Base-by-base conservation (phyloP, 2,797 vertebrate species). In the Iguana delicatissima region DNA sequence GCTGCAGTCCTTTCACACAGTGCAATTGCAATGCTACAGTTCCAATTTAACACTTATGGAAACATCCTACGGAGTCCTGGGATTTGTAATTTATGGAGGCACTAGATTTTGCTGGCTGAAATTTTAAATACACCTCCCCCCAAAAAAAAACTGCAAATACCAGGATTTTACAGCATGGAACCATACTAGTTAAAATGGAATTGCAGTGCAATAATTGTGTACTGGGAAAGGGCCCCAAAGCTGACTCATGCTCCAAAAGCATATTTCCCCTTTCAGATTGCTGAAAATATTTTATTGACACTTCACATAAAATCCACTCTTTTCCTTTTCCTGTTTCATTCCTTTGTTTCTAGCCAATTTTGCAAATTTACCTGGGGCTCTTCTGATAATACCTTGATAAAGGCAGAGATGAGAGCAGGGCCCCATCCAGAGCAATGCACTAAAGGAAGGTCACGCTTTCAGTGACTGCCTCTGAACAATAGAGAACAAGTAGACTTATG, bases 401-500 rank as follows among this genome's bases (percentile, higher is more conserved):
- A 89, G 57, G 85, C 29, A 0, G 4, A 81, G 16, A n/a, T 4
- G 55, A 50, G 10, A 84, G 42, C 84, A 83, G 16, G 86, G 85
- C 13, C 29, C 16, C 81, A 88, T 72, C 2, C 42, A 84, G 83
- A 87, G 82, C 59, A 89, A 50, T 3, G 35, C 81, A 84, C 50
- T 86, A 79, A 55, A 84, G 13, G 89, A 83, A 94, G 90, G 84
- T 92, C 90, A 92, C 0, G 0, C 55, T 81, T 73, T 81, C 46
- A n/a, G 20, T 86, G 81, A 42, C 32, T 85, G 94, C 26, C 82
- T 32, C 67, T 55, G 35, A 86, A 86, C 82, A 92, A 89, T 89
- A 90, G 64, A 90, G 92, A 94, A 88, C 24, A 83, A 80, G 24
- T 55, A 84, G 85, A 72, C 92, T 35, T 74, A 84, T 76, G 42